phyloP scores from a whole-genome alignment of 2,113 vertebrate species.

The Lethenteron reissneri region DNA sequence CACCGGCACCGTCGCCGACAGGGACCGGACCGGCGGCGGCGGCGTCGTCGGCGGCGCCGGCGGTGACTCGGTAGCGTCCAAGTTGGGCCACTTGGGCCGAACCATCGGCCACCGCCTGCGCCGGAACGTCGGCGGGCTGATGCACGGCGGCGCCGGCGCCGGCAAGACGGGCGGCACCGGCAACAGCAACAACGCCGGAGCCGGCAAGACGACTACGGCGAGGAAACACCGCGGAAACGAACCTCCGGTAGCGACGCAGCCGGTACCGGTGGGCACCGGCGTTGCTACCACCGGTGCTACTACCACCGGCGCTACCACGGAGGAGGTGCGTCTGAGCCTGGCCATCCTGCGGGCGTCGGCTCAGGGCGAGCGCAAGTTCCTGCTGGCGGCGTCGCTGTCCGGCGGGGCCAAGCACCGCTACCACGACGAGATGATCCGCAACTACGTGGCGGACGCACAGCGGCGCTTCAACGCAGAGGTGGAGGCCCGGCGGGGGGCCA shows the following conservation, averaged over 20 bases:
- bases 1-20: conserved; percentile 65
- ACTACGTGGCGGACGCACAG: conserved; percentile 59
- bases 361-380: conserved; percentile 71
- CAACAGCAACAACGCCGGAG: conserved; percentile 35
- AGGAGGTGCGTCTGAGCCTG: conserved; percentile 60
- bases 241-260: conserved; percentile 41
- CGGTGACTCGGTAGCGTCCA: conserved; percentile 82
- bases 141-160: conserved; percentile 43
- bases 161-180: conserved; percentile 28
- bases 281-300: conserved; percentile 19
- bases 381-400: conserved; percentile 56
- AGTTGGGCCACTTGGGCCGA: conserved; percentile 83
- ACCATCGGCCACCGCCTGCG: conserved; percentile 77
- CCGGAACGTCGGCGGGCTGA: conserved; percentile 78
- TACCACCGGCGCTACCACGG: conserved; percentile 27
- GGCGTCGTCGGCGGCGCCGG: conserved; percentile 12
- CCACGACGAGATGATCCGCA: conserved; percentile 92
- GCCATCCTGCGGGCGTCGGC: conserved; percentile 53
- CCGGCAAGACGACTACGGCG: conserved; percentile 64
- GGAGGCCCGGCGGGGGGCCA: conserved; percentile 50
- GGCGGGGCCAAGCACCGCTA: conserved; percentile 69
- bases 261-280: conserved; percentile 20
- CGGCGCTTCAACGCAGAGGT: conserved; percentile 58
- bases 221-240: conserved; percentile 41
- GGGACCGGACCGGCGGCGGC: conserved; percentile 36